phyloP scores from a whole-genome alignment of 1,140 invertebrate species.

The Araneus ventricosus region DNA sequence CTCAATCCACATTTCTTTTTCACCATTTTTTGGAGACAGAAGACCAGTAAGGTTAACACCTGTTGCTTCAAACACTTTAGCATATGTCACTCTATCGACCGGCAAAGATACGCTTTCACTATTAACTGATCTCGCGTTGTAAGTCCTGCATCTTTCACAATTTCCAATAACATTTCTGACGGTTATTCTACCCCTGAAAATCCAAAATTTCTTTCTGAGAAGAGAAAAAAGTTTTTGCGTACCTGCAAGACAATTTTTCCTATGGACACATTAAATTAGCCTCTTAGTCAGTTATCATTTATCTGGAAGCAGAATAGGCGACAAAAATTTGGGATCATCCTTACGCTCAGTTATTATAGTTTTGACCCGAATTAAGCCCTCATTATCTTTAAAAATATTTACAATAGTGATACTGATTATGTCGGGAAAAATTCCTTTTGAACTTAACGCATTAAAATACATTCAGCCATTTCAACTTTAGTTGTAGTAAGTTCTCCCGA shows the following conservation, averaged over 20 bases:
- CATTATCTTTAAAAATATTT: constrained; percentile 16
- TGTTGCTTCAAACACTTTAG: neutral
- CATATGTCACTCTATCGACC: neutral
- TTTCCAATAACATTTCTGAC: neutral
- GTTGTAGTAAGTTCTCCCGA: no score
- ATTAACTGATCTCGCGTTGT: neutral
- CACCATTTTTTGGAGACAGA: neutral
- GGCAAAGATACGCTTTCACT: neutral
- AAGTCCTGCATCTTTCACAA: neutral
- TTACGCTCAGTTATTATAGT: constrained; percentile 2
- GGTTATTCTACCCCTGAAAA: neutral
- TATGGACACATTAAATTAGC: neutral
- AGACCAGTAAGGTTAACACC: neutral
- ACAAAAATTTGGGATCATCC: neutral
- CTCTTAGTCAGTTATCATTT: neutral
- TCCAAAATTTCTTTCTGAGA: neutral
- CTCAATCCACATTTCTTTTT: neutral
- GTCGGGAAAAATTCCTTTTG: neutral
- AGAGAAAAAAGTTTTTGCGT: neutral
- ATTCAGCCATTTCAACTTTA: no score
- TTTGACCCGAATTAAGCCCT: neutral
- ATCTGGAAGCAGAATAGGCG: neutral
- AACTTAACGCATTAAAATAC: no score
- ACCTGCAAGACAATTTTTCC: neutral
- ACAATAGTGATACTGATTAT: neutral